Percentiles rank a stretch among this genome's conserved stretches.
These are phyloP conservation scores for Heterodera schachtii DNA, from an alignment of 1,140 invertebrate genomes.

Conservation along the genomic window DNA sequence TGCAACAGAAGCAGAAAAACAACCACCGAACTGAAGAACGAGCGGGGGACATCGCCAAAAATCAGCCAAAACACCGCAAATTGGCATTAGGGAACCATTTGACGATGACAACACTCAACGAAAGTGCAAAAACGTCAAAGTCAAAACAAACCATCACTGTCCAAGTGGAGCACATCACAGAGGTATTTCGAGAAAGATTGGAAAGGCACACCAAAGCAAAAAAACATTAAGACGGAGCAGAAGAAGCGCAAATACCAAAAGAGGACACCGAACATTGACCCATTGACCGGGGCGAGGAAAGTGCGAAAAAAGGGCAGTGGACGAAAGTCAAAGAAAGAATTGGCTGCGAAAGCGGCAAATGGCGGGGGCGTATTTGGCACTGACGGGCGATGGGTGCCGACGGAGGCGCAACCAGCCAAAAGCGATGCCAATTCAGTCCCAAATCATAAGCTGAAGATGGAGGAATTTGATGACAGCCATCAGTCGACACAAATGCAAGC, in stretches of 20 bases:
- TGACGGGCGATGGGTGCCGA: too few relatives aligned
- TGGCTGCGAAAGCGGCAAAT: not conserved
- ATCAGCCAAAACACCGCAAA: not conserved
- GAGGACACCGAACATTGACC: conserved; percentile 35
- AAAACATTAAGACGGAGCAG: not conserved
- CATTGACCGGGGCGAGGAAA: conserved; percentile 19
- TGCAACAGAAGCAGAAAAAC: not conserved
- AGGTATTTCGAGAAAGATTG: not conserved
- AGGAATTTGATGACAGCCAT: too few relatives aligned
- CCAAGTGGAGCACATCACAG: conserved; percentile 28
- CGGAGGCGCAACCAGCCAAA: not conserved
- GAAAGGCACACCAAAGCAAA: not conserved
- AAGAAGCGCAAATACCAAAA: conserved; percentile 37
- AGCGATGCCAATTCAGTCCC: not conserved
- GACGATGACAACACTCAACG: not conserved
- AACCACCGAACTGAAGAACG: not conserved
- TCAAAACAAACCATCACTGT: conserved; percentile 15
- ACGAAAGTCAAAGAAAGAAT: conserved; percentile 32
- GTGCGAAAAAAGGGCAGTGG: conserved; percentile 40
- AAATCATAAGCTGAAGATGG: not conserved
- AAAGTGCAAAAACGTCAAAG: not conserved
- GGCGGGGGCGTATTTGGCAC: not conserved
- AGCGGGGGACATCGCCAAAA: not conserved
- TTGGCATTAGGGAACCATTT: not conserved
- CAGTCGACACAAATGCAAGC: not conserved